Evolutionary conservation across 2,888 invertebrate species (phyloP), one percentile per base, ranked within the genome.

Genomic region (Hedya salicella): DNA sequence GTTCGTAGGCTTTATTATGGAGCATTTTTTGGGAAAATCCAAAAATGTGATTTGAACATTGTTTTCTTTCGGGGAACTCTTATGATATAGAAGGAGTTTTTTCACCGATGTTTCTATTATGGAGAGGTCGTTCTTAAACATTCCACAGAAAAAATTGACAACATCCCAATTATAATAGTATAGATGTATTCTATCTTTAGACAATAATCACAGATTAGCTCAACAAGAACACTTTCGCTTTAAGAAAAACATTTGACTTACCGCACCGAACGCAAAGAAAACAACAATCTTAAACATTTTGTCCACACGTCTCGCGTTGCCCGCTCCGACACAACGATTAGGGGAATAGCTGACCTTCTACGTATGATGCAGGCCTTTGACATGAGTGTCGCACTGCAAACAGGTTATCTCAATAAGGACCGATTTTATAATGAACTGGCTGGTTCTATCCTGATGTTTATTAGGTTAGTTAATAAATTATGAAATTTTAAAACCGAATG

Each of bases 281-380:
- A 40, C 14, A 49, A 56, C 11, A 57, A 49, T 30, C 49, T 49
- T 56, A 30, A 56, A 56, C 63, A 63, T 63, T 40, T 25, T 63
- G 36, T 14, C 17, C n/a, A 39, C 54, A 59, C 59, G 46, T 48
- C 30, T 56, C 8, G 19, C 14, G 56, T 30, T 8, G 49, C 6
- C 3, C 39, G 42, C 30, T 30, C 25, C 16, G 19, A 17, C 40
- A 32, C 42, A 8, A 42, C 21, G 19, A 63, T 49, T 46, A 25
- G n/a, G 4, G 3, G 9, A 11, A 25, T 48, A 11, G 48, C 62
- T 1, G 3, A 8, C 48, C 11, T 13, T n/a, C n/a, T 44, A 3
- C 21, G 48, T 48, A 48, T 21, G 19, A 48, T 21, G 19, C 48
- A 48, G 19, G 2, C 21, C n/a, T 19, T 21, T 5, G 11, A 13